Percentiles rank a stretch among this genome's conserved stretches.
These are phyloP conservation scores for Ormia ochracea DNA, from an alignment of 2,888 invertebrate genomes.

Conservation along the genomic window DNA sequence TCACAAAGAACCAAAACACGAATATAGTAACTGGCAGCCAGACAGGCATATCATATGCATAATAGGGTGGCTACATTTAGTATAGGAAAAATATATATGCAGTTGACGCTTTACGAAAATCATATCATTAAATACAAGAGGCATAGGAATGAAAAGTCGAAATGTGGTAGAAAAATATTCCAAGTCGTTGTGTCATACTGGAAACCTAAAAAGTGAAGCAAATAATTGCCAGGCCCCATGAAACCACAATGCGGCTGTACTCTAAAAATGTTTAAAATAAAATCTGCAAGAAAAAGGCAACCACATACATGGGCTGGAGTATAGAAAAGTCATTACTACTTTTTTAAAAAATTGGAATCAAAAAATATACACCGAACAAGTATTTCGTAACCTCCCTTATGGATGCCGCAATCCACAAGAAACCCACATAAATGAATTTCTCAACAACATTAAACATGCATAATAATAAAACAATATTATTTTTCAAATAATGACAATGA, in stretches of 20 bases:
- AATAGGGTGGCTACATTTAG: background rate
- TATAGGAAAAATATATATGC: background rate
- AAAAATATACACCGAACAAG: background rate
- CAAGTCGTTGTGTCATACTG: too few relatives aligned
- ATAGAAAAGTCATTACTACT: too few relatives aligned
- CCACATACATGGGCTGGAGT: too few relatives aligned
- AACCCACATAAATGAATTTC: slow-evolving; percentile 12
- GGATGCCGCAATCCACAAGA: background rate
- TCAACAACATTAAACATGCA: slow-evolving; percentile 13
- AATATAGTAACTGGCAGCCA: background rate
- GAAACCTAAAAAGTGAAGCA: too few relatives aligned
- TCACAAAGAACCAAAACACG: slow-evolving; percentile 6
- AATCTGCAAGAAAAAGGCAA: too few relatives aligned
- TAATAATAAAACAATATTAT: slow-evolving; percentile 20
- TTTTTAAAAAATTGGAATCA: background rate
- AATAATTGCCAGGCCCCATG: too few relatives aligned
- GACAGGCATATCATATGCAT: background rate
- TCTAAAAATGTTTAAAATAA: too few relatives aligned
- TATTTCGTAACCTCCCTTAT: background rate
- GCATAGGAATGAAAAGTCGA: too few relatives aligned
- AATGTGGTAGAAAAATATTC: too few relatives aligned
- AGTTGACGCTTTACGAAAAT: too few relatives aligned
- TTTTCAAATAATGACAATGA: slow-evolving; percentile 31
- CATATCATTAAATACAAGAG: too few relatives aligned
- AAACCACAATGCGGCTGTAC: too few relatives aligned